Evolutionary conservation across 2,113 vertebrate genomes (phyloP), one percentile per base, ranked within the genome.

Genomic region (Brachyhypopomus occidentalis): DNA sequence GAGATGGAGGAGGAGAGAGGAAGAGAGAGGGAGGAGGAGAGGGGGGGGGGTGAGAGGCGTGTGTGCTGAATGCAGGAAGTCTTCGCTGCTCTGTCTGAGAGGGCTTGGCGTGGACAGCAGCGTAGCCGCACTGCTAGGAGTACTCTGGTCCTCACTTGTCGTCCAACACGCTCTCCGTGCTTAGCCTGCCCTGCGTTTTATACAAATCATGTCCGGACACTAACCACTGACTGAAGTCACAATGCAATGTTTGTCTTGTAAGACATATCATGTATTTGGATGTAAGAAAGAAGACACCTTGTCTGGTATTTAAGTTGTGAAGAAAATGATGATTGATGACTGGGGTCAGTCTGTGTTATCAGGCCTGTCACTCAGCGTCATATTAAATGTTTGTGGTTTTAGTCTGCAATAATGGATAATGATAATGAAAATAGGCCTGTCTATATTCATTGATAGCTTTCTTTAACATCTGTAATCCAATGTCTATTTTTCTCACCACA

Each of bases 31-130:
- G 12, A 11, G 12, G 45, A 52, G 45, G 48, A n/a, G 38, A 41
- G n/a, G 4, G 41, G 25, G 22, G 14, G 23, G 45, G 45, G 9
- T 14, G 12, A 14, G 12, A 55, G 70, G 5, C 14, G 27, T 58
- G 48, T 74, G 55, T 0, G 14, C 27, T 67, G 64, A 67, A 95
- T 95, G 95, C 95, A 91, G 93, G 91, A 90, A 84, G 86, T 67
- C 79, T 27, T 38, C 9, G 0, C 36, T 41, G 91, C 88, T 90
- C 93, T 78, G 92, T 82, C 85, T 89, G 90, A 89, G 90, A 30
- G 86, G 92, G 95, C 92, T 92, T 81, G 89, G 84, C 82, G 25
- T 48, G 74, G 79, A 87, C 5, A 30, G 62, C 20, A 66, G 80
- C 84, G 84, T 78, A 69, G 60, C 27, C 36, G 64, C 56, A 30